Percentiles rank a stretch among this genome's conserved stretches.
Evolutionary conservation across 1,140 invertebrate species (phyloP).

Genomic region (Lordiphosa collinella): DNA sequence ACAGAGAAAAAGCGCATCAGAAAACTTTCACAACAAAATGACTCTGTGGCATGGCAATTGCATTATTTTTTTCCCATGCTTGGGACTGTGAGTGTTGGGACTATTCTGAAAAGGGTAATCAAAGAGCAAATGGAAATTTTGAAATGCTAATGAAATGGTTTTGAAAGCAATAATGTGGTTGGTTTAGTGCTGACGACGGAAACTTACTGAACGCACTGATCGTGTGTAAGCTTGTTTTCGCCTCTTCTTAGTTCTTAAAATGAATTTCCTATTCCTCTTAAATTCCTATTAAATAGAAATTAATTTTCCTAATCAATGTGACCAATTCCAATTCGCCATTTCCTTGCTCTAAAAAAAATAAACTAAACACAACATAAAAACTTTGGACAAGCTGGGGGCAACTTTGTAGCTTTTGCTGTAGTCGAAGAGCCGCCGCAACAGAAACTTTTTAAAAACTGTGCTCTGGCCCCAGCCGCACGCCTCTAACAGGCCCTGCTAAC

Average conservation of each 20-base stretch:
- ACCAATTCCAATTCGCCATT: too few relatives aligned
- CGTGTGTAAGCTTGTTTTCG: too few relatives aligned
- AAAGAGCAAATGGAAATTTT: too few relatives aligned
- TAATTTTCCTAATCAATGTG: too few relatives aligned
- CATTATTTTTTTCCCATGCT: slow-evolving; percentile 35
- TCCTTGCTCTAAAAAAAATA: not conserved
- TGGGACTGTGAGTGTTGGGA: slow-evolving; percentile 6
- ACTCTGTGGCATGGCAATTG: slow-evolving; percentile 51
- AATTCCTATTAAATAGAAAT: too few relatives aligned
- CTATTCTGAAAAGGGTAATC: too few relatives aligned
- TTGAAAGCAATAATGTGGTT: too few relatives aligned
- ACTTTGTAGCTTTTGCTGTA: slow-evolving; percentile 47
- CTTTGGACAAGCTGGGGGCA: slow-evolving; percentile 16
- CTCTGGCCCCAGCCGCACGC: slow-evolving; percentile 45
- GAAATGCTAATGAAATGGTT: too few relatives aligned
- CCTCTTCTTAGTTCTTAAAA: too few relatives aligned
- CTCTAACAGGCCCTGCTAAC: slow-evolving; percentile 18
- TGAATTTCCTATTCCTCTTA: too few relatives aligned
- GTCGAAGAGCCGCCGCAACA: slow-evolving; percentile 40
- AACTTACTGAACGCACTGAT: too few relatives aligned
- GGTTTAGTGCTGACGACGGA: too few relatives aligned
- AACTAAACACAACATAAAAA: slow-evolving; percentile 23
- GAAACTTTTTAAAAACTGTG: slow-evolving; percentile 59
- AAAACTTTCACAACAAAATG: slow-evolving; percentile 53
- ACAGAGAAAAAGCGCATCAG: slow-evolving; percentile 41